A percentile compares a stretch with the other conserved stretches of the same genome.
These are phyloP conservation scores for Ips typographus DNA, from an alignment of 1,140 invertebrate species.

Conservation along the genomic window DNA sequence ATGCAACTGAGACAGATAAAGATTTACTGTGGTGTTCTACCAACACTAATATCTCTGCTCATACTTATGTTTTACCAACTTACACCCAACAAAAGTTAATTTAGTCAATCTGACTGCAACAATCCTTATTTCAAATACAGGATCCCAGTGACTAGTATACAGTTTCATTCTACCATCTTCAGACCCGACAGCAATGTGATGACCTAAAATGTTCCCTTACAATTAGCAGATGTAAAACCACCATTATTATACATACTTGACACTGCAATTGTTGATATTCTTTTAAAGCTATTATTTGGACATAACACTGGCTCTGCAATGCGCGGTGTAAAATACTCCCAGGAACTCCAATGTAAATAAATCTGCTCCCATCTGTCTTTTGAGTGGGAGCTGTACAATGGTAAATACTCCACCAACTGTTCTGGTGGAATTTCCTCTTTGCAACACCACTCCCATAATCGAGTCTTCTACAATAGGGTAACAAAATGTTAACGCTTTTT, in stretches of 20 bases:
- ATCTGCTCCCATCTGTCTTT: slow-evolving; percentile 43
- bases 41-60: too few species aligned
- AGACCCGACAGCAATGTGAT: slow-evolving; percentile 45
- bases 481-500: neutral
- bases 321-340: slow-evolving; percentile 39
- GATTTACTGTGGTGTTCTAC: too few species aligned
- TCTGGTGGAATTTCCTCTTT: slow-evolving; percentile 45
- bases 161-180: slow-evolving; percentile 47
- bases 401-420: slow-evolving; percentile 44
- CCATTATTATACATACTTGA: slow-evolving; percentile 36
- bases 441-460: slow-evolving; percentile 47
- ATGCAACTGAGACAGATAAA: neutral
- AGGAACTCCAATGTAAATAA: slow-evolving; percentile 46
- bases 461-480: slow-evolving; percentile 40
- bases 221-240: neutral
- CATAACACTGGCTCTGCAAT: slow-evolving; percentile 40
- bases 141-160: slow-evolving; percentile 43
- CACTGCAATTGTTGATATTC: slow-evolving; percentile 45
- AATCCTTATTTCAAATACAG: slow-evolving; percentile 39
- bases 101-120: slow-evolving; percentile 43
- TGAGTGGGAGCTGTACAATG: slow-evolving; percentile 38
- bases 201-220: slow-evolving; percentile 28
- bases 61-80: neutral
- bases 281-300: slow-evolving; percentile 43
- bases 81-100: slow-evolving; percentile 44